Percentiles rank a stretch among this genome's conserved stretches.
Conservation (phyloP, 2,113 vertebrate species). For the Cottus gobio region DNA sequence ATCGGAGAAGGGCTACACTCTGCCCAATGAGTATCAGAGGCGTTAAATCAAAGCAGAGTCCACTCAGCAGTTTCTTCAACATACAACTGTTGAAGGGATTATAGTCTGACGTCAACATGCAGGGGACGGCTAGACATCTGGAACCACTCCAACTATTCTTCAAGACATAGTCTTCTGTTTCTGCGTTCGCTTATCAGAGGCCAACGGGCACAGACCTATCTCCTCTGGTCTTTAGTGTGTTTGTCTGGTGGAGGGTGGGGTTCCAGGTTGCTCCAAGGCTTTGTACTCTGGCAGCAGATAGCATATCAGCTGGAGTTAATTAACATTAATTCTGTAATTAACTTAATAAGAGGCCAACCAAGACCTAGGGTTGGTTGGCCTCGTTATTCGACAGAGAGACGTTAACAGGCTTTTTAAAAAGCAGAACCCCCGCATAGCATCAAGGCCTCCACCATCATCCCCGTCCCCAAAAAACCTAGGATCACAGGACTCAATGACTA, state of each 20-base stretch:
- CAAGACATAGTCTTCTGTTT: not conserved
- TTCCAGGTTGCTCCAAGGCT: not conserved
- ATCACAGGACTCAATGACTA: too few relatives aligned
- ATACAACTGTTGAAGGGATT: not conserved
- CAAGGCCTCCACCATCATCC: too few relatives aligned
- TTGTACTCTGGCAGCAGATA: not conserved
- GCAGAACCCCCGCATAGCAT: too few relatives aligned
- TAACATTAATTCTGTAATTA: not conserved
- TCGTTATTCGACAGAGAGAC: too few relatives aligned
- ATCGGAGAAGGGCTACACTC: not conserved
- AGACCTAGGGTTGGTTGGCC: not conserved
- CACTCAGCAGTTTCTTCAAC: not conserved
- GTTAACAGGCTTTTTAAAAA: too few relatives aligned
- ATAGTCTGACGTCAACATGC: not conserved
- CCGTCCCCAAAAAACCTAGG: too few relatives aligned
- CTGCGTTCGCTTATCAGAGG: not conserved
- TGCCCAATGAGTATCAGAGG: not conserved
- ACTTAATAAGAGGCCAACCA: not conserved
- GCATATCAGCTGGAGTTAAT: not conserved
- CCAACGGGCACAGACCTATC: not conserved
- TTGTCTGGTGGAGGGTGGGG: not conserved
- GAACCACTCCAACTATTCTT: not conserved
- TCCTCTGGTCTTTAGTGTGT: not conserved
- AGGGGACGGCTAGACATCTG: not conserved
- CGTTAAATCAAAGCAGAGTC: conserved; percentile 13